These are phyloP conservation scores for Pocillopora grandis DNA, from an alignment of 92 coral and sea anemone species.

Conservation along the genomic window DNA sequence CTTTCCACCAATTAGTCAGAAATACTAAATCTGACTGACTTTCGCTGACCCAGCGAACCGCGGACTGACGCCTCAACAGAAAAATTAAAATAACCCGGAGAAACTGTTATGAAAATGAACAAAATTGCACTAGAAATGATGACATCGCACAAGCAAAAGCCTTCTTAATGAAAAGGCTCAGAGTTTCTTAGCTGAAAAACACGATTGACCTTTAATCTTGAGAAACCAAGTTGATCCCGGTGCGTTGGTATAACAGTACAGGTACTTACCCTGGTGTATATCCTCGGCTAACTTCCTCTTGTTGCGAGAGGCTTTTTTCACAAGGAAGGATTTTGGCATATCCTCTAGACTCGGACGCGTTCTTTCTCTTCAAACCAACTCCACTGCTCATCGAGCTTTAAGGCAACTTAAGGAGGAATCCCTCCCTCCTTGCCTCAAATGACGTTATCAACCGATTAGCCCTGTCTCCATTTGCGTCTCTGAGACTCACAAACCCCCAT, in stretches of 20 bases:
- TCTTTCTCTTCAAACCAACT: conserved; percentile 31
- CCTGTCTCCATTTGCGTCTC: conserved; percentile 33
- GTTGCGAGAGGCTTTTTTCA: conserved; percentile 78
- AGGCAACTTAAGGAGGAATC: conserved; percentile 48
- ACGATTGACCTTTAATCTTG: conserved; percentile 26
- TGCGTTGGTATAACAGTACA: conserved; percentile 20
- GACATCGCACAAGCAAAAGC: background rate
- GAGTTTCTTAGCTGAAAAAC: background rate
- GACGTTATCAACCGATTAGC: conserved; percentile 44
- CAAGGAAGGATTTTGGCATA: conserved; percentile 99
- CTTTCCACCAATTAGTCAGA: background rate
- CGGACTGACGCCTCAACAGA: conserved; percentile 8
- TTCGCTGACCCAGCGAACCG: conserved; percentile 29
- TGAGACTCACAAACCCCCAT: conserved; percentile 3
- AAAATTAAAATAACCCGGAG: background rate
- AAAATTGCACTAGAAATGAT: background rate
- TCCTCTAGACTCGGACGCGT: conserved; percentile 43
- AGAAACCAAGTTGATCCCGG: background rate
- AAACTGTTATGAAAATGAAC: background rate
- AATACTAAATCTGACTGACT: background rate
- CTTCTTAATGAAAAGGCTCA: background rate
- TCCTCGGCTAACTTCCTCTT: conserved; percentile 72
- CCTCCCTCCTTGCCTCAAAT: conserved; percentile 55
- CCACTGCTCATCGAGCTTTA: conserved; percentile 46
- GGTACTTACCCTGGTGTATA: conserved; percentile 66